A percentile compares a stretch with the other conserved stretches of the same genome.
phyloP scores from a whole-genome alignment of 2,113 vertebrate genomes.

The Microtus montanus region DNA sequence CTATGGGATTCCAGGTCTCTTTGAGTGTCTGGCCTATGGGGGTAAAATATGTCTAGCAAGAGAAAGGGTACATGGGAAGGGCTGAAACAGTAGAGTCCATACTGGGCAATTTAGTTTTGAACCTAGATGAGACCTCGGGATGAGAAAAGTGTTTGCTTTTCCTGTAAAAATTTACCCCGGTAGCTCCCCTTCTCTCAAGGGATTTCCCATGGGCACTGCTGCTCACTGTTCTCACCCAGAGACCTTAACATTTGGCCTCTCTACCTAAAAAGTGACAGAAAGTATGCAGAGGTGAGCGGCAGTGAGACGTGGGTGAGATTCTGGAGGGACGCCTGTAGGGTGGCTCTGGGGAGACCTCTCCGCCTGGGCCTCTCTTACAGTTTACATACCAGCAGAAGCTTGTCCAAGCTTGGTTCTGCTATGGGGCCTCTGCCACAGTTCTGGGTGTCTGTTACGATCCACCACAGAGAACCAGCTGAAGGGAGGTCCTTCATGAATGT shows the following conservation, averaged over 20 bases:
- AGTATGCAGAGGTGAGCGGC: constrained; percentile 21
- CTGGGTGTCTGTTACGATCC: background rate
- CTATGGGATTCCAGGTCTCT: background rate
- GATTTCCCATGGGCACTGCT: background rate
- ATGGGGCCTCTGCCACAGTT: background rate
- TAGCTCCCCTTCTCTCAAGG: background rate
- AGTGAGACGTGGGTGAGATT: background rate
- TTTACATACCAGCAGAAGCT: background rate
- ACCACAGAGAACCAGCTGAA: background rate
- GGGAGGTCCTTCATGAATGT: background rate
- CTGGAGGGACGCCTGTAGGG: background rate
- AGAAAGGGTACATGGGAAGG: background rate
- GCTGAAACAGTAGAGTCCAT: too few relatives aligned
- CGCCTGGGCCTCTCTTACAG: background rate
- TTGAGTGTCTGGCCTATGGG: background rate
- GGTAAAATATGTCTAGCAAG: background rate
- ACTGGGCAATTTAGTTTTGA: background rate
- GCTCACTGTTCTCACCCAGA: background rate
- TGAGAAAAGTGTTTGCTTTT: background rate
- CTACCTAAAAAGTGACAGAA: constrained; percentile 38
- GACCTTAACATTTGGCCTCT: background rate
- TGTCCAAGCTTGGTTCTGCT: background rate
- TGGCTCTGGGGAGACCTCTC: background rate
- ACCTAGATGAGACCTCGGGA: background rate
- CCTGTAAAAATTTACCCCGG: background rate